Base-by-base conservation (phyloP, 2,113 vertebrate genomes). In the Rhinolophus sinicus region DNA sequence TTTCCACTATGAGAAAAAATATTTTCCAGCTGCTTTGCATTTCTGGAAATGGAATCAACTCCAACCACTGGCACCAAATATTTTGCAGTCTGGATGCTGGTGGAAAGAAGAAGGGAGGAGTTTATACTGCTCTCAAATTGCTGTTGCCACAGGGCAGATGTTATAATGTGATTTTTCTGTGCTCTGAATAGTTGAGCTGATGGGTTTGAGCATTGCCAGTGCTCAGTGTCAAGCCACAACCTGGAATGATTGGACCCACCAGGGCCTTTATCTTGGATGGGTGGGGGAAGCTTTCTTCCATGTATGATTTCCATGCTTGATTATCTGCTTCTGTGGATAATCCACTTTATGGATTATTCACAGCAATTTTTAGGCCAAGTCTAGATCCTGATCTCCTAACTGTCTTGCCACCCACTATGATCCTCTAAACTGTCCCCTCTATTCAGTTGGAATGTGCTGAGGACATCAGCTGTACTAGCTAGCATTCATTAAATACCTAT, bases 61-160 rank as follows among this genome's bases (percentile, higher is more conserved):
- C 2, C 40, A 94, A 98, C 89, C 83, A 96, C 86, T 96, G 93
- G 97, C 97, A 98, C 97, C 97, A 96, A 93, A 67, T 95, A 97
- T 93, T 95, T 92, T 96, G 97, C 72, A 90, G 97, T 96, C 95
- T 97, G 95, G 92, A 85, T 6, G 19, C 70, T 72, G 67, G 97
- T 50, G 76, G 94, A 96, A 69, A 92, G 77, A 65, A 80, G 69
- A 65, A 80, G 69, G 81, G 93, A 93, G 96, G 78, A 30, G 78
- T 40, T 67, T 96, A 81, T 50, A 3, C 14, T 21, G 47, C 91
- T 97, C 52, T 95, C 64, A 73, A 6, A 75, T 69, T 0, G 30
- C 72, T 47, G 92, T 82, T 90, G 95, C 96, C 88, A 84, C 90
- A 86, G 93, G 96, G 76, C 0, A 7, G 92, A 50, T 78, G 44